Evolutionary conservation across 2,113 vertebrate species (phyloP).

Genomic region (Scopus umbretta): DNA sequence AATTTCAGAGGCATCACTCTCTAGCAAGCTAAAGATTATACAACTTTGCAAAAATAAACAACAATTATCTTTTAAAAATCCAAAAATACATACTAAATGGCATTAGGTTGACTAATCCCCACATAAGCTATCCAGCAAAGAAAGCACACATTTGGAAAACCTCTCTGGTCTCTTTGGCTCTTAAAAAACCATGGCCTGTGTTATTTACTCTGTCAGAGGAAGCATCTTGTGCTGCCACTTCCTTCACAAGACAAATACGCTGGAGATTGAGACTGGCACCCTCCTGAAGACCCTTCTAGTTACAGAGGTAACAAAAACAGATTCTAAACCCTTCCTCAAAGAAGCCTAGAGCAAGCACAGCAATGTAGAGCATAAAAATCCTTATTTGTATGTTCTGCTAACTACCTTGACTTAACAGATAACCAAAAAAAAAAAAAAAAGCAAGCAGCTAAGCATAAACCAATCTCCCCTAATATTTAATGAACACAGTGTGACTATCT

Average conservation of each 20-base stretch:
- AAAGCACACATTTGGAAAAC: neutral
- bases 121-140: neutral
- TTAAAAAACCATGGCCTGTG: neutral
- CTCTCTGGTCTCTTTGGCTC: neutral
- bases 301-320: neutral
- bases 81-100: neutral
- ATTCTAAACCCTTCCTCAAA: neutral
- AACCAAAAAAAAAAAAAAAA: neutral
- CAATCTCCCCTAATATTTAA: accelerated
- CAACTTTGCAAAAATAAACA: neutral
- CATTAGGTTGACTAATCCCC: neutral
- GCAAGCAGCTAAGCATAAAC: neutral
- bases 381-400: neutral
- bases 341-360: neutral
- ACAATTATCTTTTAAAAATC: neutral
- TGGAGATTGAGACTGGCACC: neutral
- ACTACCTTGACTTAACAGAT: neutral
- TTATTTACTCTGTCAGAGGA: neutral
- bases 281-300: neutral
- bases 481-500: neutral
- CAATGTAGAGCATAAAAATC: neutral
- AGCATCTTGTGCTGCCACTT: neutral
- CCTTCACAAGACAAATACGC: neutral
- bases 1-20: neutral
- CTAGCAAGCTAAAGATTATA: neutral